A percentile compares a stretch with the other conserved stretches of the same genome.
Conservation (phyloP, 2,888 invertebrate genomes). For the Disparrhopalites patrizii region DNA sequence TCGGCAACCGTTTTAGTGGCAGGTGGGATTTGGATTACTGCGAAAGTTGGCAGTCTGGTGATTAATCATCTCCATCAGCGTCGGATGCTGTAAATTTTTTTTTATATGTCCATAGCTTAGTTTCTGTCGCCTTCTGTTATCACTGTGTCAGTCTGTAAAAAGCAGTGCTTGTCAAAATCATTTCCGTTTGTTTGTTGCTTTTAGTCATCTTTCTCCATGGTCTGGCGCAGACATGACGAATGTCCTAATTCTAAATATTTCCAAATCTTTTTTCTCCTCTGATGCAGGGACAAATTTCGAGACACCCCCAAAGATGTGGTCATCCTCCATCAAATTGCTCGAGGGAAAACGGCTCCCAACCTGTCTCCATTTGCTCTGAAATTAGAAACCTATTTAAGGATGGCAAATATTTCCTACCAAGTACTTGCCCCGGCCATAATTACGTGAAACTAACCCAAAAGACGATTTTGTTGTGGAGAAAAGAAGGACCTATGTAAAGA, state of each 20-base stretch:
- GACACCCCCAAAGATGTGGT: constrained; percentile 29
- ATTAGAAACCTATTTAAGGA: constrained; percentile 36
- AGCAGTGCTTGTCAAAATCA: too few species aligned
- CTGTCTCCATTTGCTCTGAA: constrained; percentile 39
- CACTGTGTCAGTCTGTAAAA: too few species aligned
- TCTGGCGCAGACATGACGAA: too few species aligned
- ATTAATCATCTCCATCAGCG: background rate
- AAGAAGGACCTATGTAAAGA: too few species aligned
- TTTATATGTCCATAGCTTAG: too few species aligned
- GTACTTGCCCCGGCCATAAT: too few species aligned
- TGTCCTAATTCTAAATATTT: too few species aligned
- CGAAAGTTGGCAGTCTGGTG: background rate
- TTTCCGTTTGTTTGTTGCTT: too few species aligned
- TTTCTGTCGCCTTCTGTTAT: too few species aligned
- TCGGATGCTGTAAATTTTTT: constrained; percentile 7
- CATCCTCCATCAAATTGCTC: constrained; percentile 14
- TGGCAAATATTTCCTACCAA: constrained; percentile 39
- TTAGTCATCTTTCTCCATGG: too few species aligned
- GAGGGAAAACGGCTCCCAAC: constrained; percentile 20
- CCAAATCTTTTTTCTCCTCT: background rate
- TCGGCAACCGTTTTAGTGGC: background rate
- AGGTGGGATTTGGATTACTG: background rate
- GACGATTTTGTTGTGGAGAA: too few species aligned
- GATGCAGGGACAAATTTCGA: constrained; percentile 16
- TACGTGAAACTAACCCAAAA: too few species aligned